phyloP scores from a whole-genome alignment of 1,140 invertebrate species.

The Popillia japonica region DNA sequence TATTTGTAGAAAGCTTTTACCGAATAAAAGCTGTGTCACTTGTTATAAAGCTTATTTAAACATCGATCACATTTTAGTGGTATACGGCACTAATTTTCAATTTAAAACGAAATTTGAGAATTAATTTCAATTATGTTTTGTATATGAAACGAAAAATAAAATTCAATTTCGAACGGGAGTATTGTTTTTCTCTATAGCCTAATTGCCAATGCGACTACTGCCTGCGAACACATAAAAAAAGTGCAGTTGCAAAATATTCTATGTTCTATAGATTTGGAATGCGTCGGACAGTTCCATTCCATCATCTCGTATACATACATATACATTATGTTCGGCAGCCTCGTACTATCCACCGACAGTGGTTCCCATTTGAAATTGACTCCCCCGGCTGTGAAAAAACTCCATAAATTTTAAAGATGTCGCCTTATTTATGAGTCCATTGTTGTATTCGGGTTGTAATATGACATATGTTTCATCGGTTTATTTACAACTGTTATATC shows the following conservation, averaged over 20 bases:
- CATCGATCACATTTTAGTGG: too few relatives aligned
- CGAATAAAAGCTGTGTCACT: too few relatives aligned
- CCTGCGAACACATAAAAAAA: not conserved
- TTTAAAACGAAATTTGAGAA: too few relatives aligned
- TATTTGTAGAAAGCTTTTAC: too few relatives aligned
- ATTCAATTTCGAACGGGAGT: not conserved
- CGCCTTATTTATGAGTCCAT: slow-evolving; percentile 33
- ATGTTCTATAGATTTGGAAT: slow-evolving; percentile 20
- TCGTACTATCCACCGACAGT: slow-evolving; percentile 12
- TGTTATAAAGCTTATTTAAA: too few relatives aligned
- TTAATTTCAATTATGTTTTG: too few relatives aligned
- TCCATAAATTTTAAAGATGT: slow-evolving; percentile 33
- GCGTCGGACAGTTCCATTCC: slow-evolving; percentile 23
- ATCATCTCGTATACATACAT: slow-evolving; percentile 32
- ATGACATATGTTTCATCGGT: slow-evolving; percentile 33
- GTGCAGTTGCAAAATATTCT: slow-evolving; percentile 2
- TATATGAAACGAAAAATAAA: not conserved
- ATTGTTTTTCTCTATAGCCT: not conserved
- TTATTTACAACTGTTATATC: slow-evolving; percentile 32
- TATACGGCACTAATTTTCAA: too few relatives aligned
- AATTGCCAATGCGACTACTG: not conserved
- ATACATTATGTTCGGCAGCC: not conserved
- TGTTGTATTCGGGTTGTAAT: slow-evolving; percentile 22
- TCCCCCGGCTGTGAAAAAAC: slow-evolving; percentile 21
- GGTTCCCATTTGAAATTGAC: slow-evolving; percentile 30